Percentiles rank a stretch among this genome's conserved stretches.
Conservation (phyloP, 2,113 vertebrate species). For the Etheostoma spectabile region DNA sequence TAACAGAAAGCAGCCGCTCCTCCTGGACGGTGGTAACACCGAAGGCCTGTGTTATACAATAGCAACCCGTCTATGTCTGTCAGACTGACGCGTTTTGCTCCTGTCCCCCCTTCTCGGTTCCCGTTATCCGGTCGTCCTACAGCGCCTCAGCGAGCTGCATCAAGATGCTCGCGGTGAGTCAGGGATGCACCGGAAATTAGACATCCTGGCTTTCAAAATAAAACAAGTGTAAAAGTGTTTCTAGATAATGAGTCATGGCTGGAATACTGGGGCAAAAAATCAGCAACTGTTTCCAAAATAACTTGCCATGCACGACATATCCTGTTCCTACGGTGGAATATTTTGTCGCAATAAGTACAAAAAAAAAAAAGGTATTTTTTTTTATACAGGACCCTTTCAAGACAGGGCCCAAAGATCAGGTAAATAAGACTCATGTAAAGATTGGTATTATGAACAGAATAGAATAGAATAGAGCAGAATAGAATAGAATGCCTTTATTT, state of each 20-base stretch:
- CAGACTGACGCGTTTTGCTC: conserved; percentile 63
- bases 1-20: not conserved
- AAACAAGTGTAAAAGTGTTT: not conserved
- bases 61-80: conserved; percentile 49
- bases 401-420: not conserved
- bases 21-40: conserved; percentile 3
- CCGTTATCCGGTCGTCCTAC: conserved; percentile 74
- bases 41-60: conserved; percentile 66
- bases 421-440: not conserved
- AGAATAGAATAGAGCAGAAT: too few species aligned
- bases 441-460: too few species aligned
- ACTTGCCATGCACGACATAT: too few species aligned
- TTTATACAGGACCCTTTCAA: not conserved
- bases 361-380: not conserved
- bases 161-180: not conserved
- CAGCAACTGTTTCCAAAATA: not conserved
- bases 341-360: too few species aligned
- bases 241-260: not conserved
- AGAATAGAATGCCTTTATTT: too few species aligned
- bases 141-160: conserved; percentile 56
- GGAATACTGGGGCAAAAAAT: not conserved
- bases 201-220: conserved; percentile 26
- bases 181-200: conserved; percentile 6
- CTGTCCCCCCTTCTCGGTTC: conserved; percentile 65
- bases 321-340: too few species aligned